phyloP scores from a whole-genome alignment of 2,888 invertebrate species.

The Muscina levida region DNA sequence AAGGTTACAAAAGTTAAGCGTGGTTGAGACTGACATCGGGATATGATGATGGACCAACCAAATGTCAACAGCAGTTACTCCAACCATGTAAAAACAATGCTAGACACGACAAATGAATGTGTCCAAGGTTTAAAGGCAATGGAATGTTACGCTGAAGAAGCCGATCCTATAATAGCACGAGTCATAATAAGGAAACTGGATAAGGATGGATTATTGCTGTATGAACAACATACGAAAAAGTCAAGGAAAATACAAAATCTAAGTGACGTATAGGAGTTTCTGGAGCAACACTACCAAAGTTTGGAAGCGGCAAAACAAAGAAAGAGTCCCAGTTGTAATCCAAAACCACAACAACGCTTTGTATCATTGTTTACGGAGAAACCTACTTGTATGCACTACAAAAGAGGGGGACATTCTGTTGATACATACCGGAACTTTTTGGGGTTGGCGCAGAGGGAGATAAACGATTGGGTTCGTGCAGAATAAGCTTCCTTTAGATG shows the following conservation, averaged over 20 bases:
- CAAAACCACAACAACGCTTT: neutral
- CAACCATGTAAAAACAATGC: neutral
- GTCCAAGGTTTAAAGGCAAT: conserved; percentile 23
- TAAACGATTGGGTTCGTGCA: neutral
- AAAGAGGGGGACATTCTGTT: no score
- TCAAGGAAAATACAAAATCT: conserved; percentile 10
- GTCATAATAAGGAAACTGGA: conserved; percentile 25
- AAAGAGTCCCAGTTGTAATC: neutral
- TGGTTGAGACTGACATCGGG: no score
- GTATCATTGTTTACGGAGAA: neutral
- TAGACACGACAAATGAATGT: neutral
- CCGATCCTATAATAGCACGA: conserved; percentile 19
- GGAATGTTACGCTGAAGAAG: conserved; percentile 7
- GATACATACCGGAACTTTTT: neutral
- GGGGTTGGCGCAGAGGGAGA: neutral
- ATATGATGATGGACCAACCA: neutral
- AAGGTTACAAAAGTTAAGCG: no score
- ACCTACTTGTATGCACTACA: neutral
- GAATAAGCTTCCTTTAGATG: neutral
- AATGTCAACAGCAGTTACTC: neutral
- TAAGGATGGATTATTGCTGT: conserved; percentile 7
- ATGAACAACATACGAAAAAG: conserved; percentile 18
- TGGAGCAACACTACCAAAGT: conserved; percentile 9
- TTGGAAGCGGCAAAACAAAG: neutral
- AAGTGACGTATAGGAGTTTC: conserved; percentile 16